Evolutionary conservation across 2,888 invertebrate species (phyloP).

Genomic region (Halocaridina rubra): DNA sequence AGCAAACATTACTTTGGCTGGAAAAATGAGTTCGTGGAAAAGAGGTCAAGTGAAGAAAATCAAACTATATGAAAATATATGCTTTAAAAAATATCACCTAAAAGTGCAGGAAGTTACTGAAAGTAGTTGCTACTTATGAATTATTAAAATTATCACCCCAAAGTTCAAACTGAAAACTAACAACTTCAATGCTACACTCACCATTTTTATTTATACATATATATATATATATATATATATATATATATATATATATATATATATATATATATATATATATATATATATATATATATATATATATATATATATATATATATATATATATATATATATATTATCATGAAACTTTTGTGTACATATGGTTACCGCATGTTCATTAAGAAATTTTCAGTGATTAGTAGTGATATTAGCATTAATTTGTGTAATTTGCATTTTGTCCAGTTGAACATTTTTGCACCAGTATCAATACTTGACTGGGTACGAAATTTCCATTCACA

Average conservation of each 20-base stretch:
- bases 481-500: slow-evolving; percentile 20
- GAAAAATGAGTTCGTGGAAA: slow-evolving; percentile 15
- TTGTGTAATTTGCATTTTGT: slow-evolving; percentile 58
- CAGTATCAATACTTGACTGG: slow-evolving; percentile 30
- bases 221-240: too few relatives aligned
- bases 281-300: too few relatives aligned
- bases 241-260: too few relatives aligned
- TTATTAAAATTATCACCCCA: slow-evolving; percentile 24
- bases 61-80: too few relatives aligned
- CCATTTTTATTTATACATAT: slow-evolving; percentile 53
- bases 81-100: too few relatives aligned
- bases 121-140: background rate
- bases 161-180: slow-evolving; percentile 49
- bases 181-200: slow-evolving; percentile 29
- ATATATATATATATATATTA: too few relatives aligned
- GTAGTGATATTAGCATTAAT: slow-evolving; percentile 58
- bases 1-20: too few relatives aligned
- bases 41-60: too few relatives aligned
- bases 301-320: too few relatives aligned
- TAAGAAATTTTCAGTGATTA: slow-evolving; percentile 51
- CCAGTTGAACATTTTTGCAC: slow-evolving; percentile 40
- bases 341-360: slow-evolving; percentile 42
- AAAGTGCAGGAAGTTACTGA: slow-evolving; percentile 6
- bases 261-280: too few relatives aligned
- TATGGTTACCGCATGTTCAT: slow-evolving; percentile 53